Percentiles rank a stretch among this genome's conserved stretches.
Conservation (phyloP, 2,797 vertebrate species). For the Muraenolepis orangiensis region DNA sequence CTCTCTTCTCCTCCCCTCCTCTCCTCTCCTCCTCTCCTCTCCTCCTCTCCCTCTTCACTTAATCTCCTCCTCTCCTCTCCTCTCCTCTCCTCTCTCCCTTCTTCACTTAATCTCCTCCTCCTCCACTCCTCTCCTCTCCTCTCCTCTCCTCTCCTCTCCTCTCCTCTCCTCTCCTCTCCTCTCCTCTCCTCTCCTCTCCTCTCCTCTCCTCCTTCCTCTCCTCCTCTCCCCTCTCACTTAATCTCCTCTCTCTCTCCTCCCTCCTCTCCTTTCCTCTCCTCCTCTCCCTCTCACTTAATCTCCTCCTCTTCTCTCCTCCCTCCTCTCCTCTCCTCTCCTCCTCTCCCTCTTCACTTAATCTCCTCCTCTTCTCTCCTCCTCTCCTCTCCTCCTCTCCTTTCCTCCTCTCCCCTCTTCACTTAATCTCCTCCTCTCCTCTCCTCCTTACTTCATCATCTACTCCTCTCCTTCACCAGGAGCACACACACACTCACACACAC, state of each 20-base stretch:
- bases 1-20: background rate
- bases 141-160: background rate
- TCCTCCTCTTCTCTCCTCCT: background rate
- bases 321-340: background rate
- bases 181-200: background rate
- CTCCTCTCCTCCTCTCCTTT: conserved; percentile 30
- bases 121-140: conserved; percentile 1
- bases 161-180: background rate
- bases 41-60: background rate
- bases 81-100: background rate
- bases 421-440: conserved; percentile 7
- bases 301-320: background rate
- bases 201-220: background rate
- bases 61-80: background rate
- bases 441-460: background rate
- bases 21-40: background rate
- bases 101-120: conserved; percentile 26
- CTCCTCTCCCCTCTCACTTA: background rate
- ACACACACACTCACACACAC: too few relatives aligned
- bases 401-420: conserved; percentile 41
- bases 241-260: background rate
- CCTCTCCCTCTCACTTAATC: background rate
- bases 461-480: background rate
- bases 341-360: background rate
- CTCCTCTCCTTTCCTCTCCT: background rate